Conservation (phyloP, 2,113 vertebrate species). For the Procavia capensis region DNA sequence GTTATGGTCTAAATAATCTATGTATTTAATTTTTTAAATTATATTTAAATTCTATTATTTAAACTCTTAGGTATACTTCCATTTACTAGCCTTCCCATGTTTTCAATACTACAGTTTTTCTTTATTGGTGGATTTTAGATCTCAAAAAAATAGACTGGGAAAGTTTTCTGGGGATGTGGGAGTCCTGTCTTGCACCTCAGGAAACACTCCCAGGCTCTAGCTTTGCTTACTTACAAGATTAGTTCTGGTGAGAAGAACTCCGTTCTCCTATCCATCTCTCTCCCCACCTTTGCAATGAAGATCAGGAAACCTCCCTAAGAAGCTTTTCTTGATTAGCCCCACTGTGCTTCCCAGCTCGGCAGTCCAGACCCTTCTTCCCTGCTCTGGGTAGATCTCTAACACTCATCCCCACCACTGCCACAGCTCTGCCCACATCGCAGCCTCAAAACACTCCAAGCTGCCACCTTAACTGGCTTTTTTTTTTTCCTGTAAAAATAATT, state of each 20-base stretch:
- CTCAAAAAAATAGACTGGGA: conserved; percentile 3
- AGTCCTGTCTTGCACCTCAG: background rate
- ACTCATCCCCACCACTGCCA: conserved; percentile 11
- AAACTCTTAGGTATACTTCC: background rate
- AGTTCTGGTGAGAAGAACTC: conserved; percentile 70
- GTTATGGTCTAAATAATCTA: background rate
- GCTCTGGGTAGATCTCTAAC: too few species aligned
- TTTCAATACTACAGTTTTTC: conserved; percentile 46
- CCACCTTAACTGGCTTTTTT: background rate
- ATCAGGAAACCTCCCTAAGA: conserved; percentile 72
- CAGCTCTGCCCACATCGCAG: background rate
- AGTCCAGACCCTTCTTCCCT: too few species aligned
- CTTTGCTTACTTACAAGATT: conserved; percentile 73
- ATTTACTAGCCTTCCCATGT: background rate
- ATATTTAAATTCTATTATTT: conserved; percentile 28
- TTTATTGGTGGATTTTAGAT: conserved; percentile 4
- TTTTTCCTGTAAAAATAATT: conserved; percentile 50
- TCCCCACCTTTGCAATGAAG: conserved; percentile 64
- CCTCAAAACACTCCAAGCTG: background rate
- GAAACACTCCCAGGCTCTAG: conserved; percentile 45
- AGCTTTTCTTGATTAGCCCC: conserved; percentile 76
- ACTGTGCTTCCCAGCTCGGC: conserved; percentile 51
- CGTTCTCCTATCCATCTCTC: conserved; percentile 65
- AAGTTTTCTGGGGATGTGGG: background rate
- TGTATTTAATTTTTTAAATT: too few species aligned